Base-by-base conservation (phyloP, 2,888 invertebrate species). In the Ischnura elegans region DNA sequence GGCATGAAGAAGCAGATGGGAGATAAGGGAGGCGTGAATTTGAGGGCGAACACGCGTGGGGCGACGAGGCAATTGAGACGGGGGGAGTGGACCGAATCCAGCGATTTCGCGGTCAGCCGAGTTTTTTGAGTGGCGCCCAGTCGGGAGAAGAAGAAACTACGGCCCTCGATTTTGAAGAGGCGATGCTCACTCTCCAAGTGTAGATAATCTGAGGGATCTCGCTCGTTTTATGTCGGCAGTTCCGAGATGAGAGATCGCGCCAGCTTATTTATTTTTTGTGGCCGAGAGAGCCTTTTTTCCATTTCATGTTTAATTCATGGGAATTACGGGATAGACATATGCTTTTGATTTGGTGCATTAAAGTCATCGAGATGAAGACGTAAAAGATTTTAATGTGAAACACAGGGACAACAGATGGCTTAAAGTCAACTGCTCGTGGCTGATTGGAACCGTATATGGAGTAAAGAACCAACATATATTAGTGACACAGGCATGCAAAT, bases 271-370 rank as follows among this genome's bases (percentile, higher is more conserved):
- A 55, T 87, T 87, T 36, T 42, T 43, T 42, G 4, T 42, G 4
- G 13, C 43, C 61, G 25, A 36, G 61, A 25, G 21, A 19, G 85
- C 61, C 19, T 43, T 25, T 43, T 25, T 36, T 90, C 76, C 61
- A 61, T 61, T 90, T 90, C 61, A 90, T 90, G 90, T 90, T 61
- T 90, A 43, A 90, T 90, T 55, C 66, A 90, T 90, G 19, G 43
- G 66, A 61, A 66, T 90, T 25, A 90, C n/a, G 66, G 13, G 43
- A 43, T 25, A n/a, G 87, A 42, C 55, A 61, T 45, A 25, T 29
- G 43, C 45, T 90, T 90, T 90, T 90, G 43, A 43, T 66, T 19
- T 61, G 66, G 66, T 66, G n/a, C 36, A 43, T 90, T 25, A 51
- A 43, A 19, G 1, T 43, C 5, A n/a, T 76, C 8, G 43, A 42